Conservation (phyloP, 2,113 vertebrate genomes). For the Dolichotis patagonum region DNA sequence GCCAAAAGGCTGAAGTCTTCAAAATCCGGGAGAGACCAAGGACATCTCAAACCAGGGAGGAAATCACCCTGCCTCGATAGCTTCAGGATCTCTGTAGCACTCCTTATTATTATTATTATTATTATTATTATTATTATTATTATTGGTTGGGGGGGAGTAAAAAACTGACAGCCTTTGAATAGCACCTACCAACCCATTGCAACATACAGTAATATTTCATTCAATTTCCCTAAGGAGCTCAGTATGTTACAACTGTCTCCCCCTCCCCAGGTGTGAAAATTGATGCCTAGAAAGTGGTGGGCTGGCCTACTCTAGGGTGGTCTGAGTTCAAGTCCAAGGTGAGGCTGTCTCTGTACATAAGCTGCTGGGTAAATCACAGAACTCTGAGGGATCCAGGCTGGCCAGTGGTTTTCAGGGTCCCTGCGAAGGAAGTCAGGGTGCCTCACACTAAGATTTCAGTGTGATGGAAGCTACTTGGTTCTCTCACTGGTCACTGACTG, state of each 20-base stretch:
- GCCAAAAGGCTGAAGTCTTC: neutral
- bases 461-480: neutral
- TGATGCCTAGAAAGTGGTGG: neutral
- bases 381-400: neutral
- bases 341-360: neutral
- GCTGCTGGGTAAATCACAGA: neutral
- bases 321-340: constrained; percentile 14
- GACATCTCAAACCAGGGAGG: neutral
- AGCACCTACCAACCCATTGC: neutral
- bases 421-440: neutral
- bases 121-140: no score
- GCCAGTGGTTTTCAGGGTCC: neutral
- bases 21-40: neutral
- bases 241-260: neutral
- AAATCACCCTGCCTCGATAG: neutral
- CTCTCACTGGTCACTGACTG: neutral
- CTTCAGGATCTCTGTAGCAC: neutral
- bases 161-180: neutral
- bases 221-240: neutral
- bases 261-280: neutral
- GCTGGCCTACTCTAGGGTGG: neutral
- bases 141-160: neutral
- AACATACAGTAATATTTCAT: neutral
- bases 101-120: neutral
- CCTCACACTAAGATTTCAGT: neutral